These are phyloP conservation scores for Myrmophylax atrothorax DNA, from an alignment of 2,113 vertebrate genomes.

Conservation along the genomic window DNA sequence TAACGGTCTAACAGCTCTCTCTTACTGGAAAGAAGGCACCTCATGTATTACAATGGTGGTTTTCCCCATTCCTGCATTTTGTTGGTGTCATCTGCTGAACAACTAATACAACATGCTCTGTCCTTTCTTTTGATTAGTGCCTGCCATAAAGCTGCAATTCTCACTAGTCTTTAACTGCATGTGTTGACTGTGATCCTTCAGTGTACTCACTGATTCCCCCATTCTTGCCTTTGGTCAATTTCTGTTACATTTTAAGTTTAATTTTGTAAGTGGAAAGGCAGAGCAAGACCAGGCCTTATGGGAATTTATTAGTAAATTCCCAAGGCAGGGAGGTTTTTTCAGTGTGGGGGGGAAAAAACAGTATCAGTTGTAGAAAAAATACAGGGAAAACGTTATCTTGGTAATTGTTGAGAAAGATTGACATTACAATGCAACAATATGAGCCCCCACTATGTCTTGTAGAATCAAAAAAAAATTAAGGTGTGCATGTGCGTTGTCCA, in stretches of 20 bases:
- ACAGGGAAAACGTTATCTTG: background rate
- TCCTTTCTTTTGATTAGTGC: background rate
- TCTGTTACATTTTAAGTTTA: background rate
- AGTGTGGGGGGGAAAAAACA: background rate
- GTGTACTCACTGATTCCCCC: background rate
- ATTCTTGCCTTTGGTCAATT: background rate
- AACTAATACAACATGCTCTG: background rate
- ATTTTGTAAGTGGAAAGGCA: background rate
- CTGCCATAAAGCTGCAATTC: background rate
- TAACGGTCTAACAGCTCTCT: background rate
- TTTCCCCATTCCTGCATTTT: background rate
- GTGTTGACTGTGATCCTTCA: background rate
- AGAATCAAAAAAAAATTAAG: background rate
- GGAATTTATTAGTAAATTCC: background rate
- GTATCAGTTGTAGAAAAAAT: background rate
- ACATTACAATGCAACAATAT: background rate
- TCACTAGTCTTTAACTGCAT: background rate
- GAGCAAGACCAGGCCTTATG: background rate
- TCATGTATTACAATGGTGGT: background rate
- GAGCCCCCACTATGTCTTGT: accelerated
- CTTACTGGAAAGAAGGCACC: background rate
- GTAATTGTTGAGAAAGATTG: background rate
- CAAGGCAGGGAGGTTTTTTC: background rate
- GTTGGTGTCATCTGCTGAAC: background rate
- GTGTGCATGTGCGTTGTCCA: background rate